These are phyloP conservation scores for Eurypyga helias DNA, from an alignment of 2,113 vertebrate genomes.

Conservation along the genomic window DNA sequence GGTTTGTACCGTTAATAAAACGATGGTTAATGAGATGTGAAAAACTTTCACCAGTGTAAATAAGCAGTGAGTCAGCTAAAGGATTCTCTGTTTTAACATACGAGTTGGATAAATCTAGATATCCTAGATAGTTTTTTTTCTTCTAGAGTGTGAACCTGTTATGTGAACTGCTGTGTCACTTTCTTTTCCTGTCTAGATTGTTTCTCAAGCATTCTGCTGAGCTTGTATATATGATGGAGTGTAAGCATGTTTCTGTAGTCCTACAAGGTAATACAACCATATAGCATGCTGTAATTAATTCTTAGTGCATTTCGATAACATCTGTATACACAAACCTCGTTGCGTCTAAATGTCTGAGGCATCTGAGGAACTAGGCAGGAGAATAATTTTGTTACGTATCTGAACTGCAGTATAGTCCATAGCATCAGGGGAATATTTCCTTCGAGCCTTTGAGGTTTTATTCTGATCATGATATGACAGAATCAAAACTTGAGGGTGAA, in stretches of 20 bases:
- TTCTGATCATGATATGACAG: not conserved
- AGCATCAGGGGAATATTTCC: not conserved
- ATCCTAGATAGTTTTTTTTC: not conserved
- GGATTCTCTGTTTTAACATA: not conserved
- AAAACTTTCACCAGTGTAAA: not conserved
- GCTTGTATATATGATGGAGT: slow-evolving; percentile 89
- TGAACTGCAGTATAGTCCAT: not conserved
- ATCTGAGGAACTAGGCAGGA: not conserved
- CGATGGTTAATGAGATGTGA: not conserved
- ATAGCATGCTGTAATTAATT: not conserved
- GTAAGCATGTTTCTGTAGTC: slow-evolving; percentile 86
- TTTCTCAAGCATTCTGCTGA: slow-evolving; percentile 92
- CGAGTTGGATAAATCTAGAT: not conserved
- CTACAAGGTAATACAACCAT: slow-evolving; percentile 84
- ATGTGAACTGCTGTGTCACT: not conserved
- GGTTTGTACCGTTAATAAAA: slow-evolving; percentile 74
- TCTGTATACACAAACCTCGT: not conserved
- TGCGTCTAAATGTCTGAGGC: not conserved
- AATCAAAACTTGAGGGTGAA: not conserved
- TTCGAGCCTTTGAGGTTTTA: not conserved
- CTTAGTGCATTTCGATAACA: not conserved
- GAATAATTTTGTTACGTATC: not conserved
- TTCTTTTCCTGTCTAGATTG: slow-evolving; percentile 69
- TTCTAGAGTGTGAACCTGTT: not conserved
- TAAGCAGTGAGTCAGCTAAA: not conserved